Evolutionary conservation across 2,888 invertebrate genomes (phyloP), one percentile per base, ranked within the genome.

Genomic region (Rhopalosiphum nymphaeae): DNA sequence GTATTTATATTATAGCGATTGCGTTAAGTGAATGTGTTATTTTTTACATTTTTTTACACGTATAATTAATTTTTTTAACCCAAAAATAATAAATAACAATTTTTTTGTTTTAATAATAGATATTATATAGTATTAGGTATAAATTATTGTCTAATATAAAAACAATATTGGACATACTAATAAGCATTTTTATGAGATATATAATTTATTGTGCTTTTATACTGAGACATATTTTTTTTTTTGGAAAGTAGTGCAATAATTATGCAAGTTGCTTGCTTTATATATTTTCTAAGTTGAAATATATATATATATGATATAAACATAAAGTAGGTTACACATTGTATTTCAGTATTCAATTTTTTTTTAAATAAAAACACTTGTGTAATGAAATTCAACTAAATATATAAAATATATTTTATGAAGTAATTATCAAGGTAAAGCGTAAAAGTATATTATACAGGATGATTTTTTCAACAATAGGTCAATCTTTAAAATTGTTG

Each of bases 301-400:
- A 67, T n/a, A 16, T 5, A 61, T 67, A n/a, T 67, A 67, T 0
- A n/a, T 21, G 21, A 67, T 61, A 61, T 53, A 29, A 61, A 61
- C n/a, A 26, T 57, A 57, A 67, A 11, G 61, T 67, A 67, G 61
- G 61, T n/a, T 11, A n/a, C 67, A 67, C n/a, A 67, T 67, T 67
- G n/a, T 16, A n/a, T 67, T 67, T n/a, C n/a, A 67, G 67, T 67
- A 1, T 67, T n/a, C 3, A 3, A 4, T 67, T 67, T 67, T 67
- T 61, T 61, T 11, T n/a, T 29, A 13, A 67, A n/a, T 67, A 67
- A n/a, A 67, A n/a, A n/a, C 61, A 67, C 61, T n/a, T 67, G 61
- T 67, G n/a, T 67, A 67, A 67, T 67, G n/a, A 67, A 67, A 67
- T 67, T 67, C n/a, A 67, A n/a, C 61, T n/a, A 67, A 67, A 67